Evolutionary conservation across 2,888 invertebrate genomes (phyloP).

Genomic region (Dryococelus australis): DNA sequence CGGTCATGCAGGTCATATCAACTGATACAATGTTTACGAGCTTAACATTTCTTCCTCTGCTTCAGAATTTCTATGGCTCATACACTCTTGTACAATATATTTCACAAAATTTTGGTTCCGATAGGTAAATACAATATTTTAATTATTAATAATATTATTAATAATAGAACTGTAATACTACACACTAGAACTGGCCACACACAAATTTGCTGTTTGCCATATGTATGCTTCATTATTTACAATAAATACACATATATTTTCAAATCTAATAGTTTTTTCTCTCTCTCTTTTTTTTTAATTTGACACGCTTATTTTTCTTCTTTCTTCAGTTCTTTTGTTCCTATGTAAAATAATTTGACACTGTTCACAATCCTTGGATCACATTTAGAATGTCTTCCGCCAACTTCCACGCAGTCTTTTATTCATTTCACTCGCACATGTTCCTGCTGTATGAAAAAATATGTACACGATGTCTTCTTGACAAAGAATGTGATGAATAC

Average conservation of each 20-base stretch:
- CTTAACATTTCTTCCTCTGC: slow-evolving; percentile 30
- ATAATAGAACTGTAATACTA: slow-evolving; percentile 36
- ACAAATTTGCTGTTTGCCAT: slow-evolving; percentile 44
- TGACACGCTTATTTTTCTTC: slow-evolving; percentile 23
- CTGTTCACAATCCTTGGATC: neutral
- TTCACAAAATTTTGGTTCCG: slow-evolving; percentile 44
- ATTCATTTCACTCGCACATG: neutral
- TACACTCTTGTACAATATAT: slow-evolving; percentile 20
- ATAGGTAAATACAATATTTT: slow-evolving; percentile 44
- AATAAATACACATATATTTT: slow-evolving; percentile 45
- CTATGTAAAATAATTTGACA: slow-evolving; percentile 10
- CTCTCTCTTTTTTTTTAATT: slow-evolving; percentile 32
- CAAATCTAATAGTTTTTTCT: slow-evolving; percentile 31
- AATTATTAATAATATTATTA: slow-evolving; percentile 41
- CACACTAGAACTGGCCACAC: slow-evolving; percentile 43
- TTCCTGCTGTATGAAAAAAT: slow-evolving; percentile 16
- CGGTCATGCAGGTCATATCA: slow-evolving; percentile 34
- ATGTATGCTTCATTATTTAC: slow-evolving; percentile 43
- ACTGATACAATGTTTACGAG: slow-evolving; percentile 37
- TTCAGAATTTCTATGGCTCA: neutral
- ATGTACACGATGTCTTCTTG: neutral
- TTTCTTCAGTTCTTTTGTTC: slow-evolving; percentile 21
- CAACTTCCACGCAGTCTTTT: neutral
- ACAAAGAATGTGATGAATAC: neutral
- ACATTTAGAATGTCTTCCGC: neutral